Conservation (phyloP, 2,888 invertebrate species). For the Laothoe populi region DNA sequence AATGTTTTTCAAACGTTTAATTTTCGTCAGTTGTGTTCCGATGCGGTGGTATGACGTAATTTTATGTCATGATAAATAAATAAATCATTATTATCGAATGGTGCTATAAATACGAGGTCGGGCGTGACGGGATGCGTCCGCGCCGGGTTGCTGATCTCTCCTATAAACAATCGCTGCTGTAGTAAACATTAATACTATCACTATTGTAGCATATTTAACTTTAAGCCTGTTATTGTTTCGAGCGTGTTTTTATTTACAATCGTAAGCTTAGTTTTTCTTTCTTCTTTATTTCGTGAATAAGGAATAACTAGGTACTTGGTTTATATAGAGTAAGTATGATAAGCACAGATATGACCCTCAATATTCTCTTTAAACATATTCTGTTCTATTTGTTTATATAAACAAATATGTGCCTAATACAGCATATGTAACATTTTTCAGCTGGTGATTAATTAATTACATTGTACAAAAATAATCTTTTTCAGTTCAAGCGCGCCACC, state of each 20-base stretch:
- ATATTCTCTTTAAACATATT: no score
- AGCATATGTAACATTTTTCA: neutral
- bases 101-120: slow-evolving; percentile 50
- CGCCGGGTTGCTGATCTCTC: slow-evolving; percentile 63
- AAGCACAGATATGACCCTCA: no score
- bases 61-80: slow-evolving; percentile 51
- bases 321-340: no score
- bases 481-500: slow-evolving; percentile 4
- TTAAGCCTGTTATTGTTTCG: slow-evolving; percentile 29
- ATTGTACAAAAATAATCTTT: neutral
- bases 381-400: no score
- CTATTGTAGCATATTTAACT: slow-evolving; percentile 37
- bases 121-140: slow-evolving; percentile 41
- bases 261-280: slow-evolving; percentile 7
- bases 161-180: slow-evolving; percentile 60
- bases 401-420: neutral
- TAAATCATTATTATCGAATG: slow-evolving; percentile 52
- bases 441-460: neutral
- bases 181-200: slow-evolving; percentile 63
- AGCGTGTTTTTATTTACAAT: slow-evolving; percentile 14
- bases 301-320: no score
- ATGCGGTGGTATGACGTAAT: slow-evolving; percentile 42
- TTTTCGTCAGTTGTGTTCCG: slow-evolving; percentile 21
- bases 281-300: neutral
- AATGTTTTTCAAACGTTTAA: neutral